Base-by-base conservation (phyloP, 2,888 invertebrate genomes). In the Sphecodes monilicornis region DNA sequence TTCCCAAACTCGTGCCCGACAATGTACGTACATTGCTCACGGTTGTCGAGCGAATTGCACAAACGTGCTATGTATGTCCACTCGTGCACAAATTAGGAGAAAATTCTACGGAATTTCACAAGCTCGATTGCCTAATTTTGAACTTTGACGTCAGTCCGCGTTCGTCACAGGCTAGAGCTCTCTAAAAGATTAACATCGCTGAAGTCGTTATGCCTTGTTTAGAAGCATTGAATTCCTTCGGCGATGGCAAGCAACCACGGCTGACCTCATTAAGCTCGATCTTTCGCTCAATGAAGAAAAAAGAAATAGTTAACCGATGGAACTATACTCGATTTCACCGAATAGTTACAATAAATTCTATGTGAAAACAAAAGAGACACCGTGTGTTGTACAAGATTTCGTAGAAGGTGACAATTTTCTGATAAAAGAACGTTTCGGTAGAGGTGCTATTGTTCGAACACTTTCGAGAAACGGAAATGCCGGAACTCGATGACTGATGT, bases 61-160 rank as follows among this genome's bases (percentile, higher is more conserved):
- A 29, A 69, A 69, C 46, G 46, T n/a, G 69, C 43, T 6, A 3
- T 2, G 60, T 6, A 3, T 2, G 60, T 11, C 32, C 8, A 16
- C 32, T 16, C 29, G 43, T 11, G 46, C 10, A 39, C 76, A 13
- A 76, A 79, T 76, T 57, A 79, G 57, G 54, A 76, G 79, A 69
- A 76, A 79, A 79, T 79, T 39, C 57, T 57, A 32, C 3, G 26
- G 57, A 60, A 76, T 76, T 68, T 79, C 79, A 22, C 69, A 68
- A 68, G 16, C 22, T 3, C 18, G 54, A 76, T 76, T 79, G 68
- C 68, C 69, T 54, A 69, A 79, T 79, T 69, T 57, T 57, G 54
- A 79, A 79, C 68, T 39, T 76, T 69, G 76, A 76, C 76, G 79
- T 79, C 69, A 69, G 22, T 36, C 43, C 43, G 46, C 22, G 16